Evolutionary conservation across 2,113 vertebrate species (phyloP).

Genomic region (Etheostoma spectabile): DNA sequence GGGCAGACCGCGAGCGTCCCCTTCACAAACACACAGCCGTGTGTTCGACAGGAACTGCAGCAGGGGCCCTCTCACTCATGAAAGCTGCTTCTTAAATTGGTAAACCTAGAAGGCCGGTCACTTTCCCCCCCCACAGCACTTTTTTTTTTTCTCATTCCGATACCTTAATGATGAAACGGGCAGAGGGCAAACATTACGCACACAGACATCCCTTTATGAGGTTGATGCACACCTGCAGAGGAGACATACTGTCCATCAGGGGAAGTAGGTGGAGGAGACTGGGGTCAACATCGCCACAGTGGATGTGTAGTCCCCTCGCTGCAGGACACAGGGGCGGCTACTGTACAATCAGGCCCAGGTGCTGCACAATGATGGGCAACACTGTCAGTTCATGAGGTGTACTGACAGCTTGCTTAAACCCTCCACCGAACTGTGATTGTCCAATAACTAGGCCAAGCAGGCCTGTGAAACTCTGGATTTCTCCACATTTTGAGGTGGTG

Average conservation of each 20-base stretch:
- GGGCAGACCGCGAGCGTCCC: conserved; percentile 50
- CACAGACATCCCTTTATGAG: conserved; percentile 83
- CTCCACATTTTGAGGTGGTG: background rate
- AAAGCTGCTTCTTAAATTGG: conserved; percentile 83
- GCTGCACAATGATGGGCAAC: conserved; percentile 44
- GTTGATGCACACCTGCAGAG: conserved; percentile 78
- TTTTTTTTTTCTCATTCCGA: conserved; percentile 78
- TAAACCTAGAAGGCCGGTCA: conserved; percentile 74
- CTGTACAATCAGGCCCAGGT: conserved; percentile 50
- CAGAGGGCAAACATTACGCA: conserved; percentile 70
- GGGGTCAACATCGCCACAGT: conserved; percentile 63
- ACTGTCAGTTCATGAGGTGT: conserved; percentile 47
- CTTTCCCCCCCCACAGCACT: conserved; percentile 47
- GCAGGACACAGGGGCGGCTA: conserved; percentile 52
- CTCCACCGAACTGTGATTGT: background rate
- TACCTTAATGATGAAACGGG: conserved; percentile 78
- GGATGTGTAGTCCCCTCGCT: conserved; percentile 47
- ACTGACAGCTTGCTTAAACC: background rate
- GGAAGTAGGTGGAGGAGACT: conserved; percentile 46
- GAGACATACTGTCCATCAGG: conserved; percentile 55
- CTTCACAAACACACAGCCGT: conserved; percentile 67
- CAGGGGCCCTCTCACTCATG: conserved; percentile 64
- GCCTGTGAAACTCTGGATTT: background rate
- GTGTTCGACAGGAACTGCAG: conserved; percentile 67
- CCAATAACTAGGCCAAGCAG: background rate